Evolutionary conservation across 2,888 invertebrate species (phyloP).

Genomic region (Acanthopleura granulata): DNA sequence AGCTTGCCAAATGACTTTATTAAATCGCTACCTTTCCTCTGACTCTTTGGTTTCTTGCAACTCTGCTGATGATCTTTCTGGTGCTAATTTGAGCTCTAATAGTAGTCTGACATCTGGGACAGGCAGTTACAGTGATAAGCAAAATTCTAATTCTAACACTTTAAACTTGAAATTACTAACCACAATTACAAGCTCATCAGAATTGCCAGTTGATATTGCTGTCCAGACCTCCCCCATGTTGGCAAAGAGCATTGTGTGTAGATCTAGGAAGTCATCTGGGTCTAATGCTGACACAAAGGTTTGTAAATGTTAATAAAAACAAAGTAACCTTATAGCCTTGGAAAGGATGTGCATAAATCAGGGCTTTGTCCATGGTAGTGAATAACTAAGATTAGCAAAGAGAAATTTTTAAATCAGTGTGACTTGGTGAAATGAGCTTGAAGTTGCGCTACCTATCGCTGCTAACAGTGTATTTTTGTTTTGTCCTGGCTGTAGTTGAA

Average conservation of each 20-base stretch:
- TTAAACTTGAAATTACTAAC: slow-evolving; percentile 15
- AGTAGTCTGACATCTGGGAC: slow-evolving; percentile 15
- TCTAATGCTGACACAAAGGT: background rate
- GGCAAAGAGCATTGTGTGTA: slow-evolving; percentile 7
- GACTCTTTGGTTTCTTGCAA: background rate
- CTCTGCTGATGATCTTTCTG: background rate
- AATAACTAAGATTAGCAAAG: too few species aligned
- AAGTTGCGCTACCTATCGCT: too few species aligned
- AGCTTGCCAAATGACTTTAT: background rate
- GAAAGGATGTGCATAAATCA: background rate
- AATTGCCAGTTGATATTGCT: slow-evolving; percentile 26
- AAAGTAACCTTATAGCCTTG: background rate
- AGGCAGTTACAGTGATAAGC: slow-evolving; percentile 9
- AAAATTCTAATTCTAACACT: slow-evolving; percentile 9
- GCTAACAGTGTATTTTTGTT: too few species aligned
- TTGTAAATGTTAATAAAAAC: background rate
- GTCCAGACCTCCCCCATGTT: slow-evolving; percentile 33
- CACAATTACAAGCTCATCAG: slow-evolving; percentile 7
- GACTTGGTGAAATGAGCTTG: too few species aligned
- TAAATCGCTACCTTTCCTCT: background rate
- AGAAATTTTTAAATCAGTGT: too few species aligned
- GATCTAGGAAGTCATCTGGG: background rate
- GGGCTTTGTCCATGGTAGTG: too few species aligned
- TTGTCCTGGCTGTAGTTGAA: too few species aligned
- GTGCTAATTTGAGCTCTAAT: slow-evolving; percentile 7